These are phyloP conservation scores for Xerus inauris DNA, from an alignment of 2,113 vertebrate genomes.

Conservation along the genomic window DNA sequence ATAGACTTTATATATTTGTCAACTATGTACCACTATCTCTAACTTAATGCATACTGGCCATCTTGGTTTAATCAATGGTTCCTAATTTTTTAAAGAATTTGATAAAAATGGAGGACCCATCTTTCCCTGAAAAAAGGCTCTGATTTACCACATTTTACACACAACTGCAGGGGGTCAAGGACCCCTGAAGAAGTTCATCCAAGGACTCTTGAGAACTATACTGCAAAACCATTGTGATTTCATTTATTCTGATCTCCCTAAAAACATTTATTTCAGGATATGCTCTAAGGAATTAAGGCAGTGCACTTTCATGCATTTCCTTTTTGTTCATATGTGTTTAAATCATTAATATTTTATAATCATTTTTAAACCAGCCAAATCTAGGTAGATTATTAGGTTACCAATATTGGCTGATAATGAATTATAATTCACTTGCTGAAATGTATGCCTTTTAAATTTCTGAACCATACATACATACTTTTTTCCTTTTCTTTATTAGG, in stretches of 20 bases:
- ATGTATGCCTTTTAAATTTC: slow-evolving; percentile 20
- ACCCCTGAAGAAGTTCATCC: neutral
- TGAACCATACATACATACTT: neutral
- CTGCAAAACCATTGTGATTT: slow-evolving; percentile 23
- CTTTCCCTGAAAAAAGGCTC: neutral
- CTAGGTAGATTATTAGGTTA: neutral
- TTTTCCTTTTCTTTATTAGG: slow-evolving; percentile 31
- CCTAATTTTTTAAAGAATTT: slow-evolving; percentile 12
- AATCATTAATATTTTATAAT: slow-evolving; percentile 23
- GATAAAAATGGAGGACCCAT: neutral
- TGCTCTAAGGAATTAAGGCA: slow-evolving; percentile 27
- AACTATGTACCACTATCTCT: slow-evolving; percentile 46
- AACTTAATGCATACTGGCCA: neutral
- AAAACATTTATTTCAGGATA: neutral
- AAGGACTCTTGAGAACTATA: neutral
- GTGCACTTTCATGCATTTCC: neutral
- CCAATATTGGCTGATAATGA: neutral
- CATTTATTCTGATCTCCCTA: neutral
- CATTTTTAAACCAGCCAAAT: neutral
- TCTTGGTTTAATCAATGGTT: neutral
- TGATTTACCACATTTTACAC: neutral
- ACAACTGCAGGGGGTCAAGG: neutral
- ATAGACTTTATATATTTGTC: slow-evolving; percentile 1
- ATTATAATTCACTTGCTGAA: neutral
- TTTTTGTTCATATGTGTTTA: slow-evolving; percentile 16